These are phyloP conservation scores for Knipowitschia caucasica DNA, from an alignment of 2,797 vertebrate genomes.

Conservation along the genomic window DNA sequence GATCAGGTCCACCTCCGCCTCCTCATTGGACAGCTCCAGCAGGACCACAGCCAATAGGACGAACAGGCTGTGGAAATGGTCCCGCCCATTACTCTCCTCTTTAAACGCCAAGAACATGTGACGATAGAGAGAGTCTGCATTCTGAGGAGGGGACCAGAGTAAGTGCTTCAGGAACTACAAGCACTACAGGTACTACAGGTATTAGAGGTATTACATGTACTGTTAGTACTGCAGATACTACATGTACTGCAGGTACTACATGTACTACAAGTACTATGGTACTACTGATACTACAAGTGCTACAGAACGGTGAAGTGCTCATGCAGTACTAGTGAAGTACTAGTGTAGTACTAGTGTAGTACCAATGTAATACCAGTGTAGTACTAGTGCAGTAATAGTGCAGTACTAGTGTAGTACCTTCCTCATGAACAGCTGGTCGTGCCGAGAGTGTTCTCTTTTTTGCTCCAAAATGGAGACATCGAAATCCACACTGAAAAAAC, in stretches of 20 bases:
- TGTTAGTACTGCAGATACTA: neutral
- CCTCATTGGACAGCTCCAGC: slow-evolving; percentile 86
- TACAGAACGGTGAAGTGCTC: no score
- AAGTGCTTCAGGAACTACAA: neutral
- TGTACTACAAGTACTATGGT: neutral
- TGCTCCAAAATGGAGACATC: slow-evolving; percentile 80
- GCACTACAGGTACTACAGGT: neutral
- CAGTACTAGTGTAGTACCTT: no score
- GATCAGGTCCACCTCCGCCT: slow-evolving; percentile 88
- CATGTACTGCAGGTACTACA: neutral
- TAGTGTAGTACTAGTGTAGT: no score
- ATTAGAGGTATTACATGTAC: no score
- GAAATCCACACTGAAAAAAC: slow-evolving; percentile 68
- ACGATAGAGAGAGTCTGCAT: slow-evolving; percentile 85
- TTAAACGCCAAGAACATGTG: slow-evolving; percentile 86
- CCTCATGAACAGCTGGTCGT: slow-evolving; percentile 90
- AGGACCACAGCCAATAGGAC: slow-evolving; percentile 80
- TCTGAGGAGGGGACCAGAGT: slow-evolving; percentile 57
- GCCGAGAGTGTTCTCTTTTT: slow-evolving; percentile 85
- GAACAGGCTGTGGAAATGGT: slow-evolving; percentile 83
- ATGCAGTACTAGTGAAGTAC: no score
- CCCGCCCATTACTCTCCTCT: slow-evolving; percentile 77
- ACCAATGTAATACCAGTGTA: no score
- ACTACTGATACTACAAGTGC: neutral
- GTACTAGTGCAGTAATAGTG: no score